phyloP scores from a whole-genome alignment of 2,888 invertebrate species.

The Agonopterix heracliana region DNA sequence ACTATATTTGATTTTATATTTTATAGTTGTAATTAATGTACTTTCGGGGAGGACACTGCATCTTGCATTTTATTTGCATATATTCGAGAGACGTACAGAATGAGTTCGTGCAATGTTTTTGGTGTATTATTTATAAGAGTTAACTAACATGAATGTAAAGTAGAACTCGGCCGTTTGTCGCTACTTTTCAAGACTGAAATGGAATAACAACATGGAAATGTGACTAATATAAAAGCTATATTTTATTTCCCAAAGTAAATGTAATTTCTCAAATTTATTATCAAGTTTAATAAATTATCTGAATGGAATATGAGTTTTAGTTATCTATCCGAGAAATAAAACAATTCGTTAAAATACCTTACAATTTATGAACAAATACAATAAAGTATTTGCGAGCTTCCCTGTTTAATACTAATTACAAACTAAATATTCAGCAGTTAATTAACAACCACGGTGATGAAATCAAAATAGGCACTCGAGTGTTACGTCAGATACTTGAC shows the following conservation, averaged over 20 bases:
- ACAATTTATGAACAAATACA: background rate
- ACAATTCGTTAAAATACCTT: background rate
- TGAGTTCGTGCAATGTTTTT: background rate
- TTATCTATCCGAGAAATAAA: constrained; percentile 6
- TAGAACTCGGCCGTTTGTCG: no score
- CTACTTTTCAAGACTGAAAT: no score
- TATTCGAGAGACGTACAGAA: background rate
- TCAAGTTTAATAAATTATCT: constrained; percentile 35
- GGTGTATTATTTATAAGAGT: background rate
- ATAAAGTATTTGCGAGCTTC: background rate
- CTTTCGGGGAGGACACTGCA: constrained; percentile 6
- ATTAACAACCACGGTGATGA: background rate
- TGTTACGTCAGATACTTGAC: no score
- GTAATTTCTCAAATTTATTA: constrained; percentile 32
- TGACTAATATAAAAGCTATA: no score
- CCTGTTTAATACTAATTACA: background rate
- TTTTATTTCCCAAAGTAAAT: constrained; percentile 35
- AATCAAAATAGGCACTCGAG: background rate
- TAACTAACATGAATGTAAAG: no score
- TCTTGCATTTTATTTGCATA: background rate
- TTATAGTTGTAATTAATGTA: constrained; percentile 4
- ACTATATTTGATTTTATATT: constrained; percentile 9
- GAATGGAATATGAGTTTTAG: constrained; percentile 13
- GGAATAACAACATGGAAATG: no score
- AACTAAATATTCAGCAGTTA: background rate